phyloP scores from a whole-genome alignment of 2,888 invertebrate genomes.

The Apodemia zela region DNA sequence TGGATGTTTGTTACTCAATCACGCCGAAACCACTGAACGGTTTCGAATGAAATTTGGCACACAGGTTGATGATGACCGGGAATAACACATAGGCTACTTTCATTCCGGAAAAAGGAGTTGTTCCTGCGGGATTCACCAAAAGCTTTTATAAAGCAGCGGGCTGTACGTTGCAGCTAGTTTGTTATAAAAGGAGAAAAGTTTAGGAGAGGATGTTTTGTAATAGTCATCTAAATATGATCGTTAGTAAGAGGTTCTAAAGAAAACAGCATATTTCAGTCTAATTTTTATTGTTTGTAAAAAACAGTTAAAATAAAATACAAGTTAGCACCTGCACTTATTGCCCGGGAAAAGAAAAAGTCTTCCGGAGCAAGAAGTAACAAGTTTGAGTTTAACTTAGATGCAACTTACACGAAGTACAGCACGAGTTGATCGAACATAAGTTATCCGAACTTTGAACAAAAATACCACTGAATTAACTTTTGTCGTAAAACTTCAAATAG shows the following conservation, averaged over 20 bases:
- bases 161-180: too few species aligned
- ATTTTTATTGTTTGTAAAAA: slow-evolving; percentile 76
- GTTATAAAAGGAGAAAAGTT: too few species aligned
- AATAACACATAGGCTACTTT: too few species aligned
- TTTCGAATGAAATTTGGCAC: too few species aligned
- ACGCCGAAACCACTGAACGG: too few species aligned
- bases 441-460: slow-evolving; percentile 13
- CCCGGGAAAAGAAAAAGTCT: slow-evolving; percentile 76
- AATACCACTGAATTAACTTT: slow-evolving; percentile 9
- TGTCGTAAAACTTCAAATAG: neutral
- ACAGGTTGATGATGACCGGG: too few species aligned
- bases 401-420: slow-evolving; percentile 26
- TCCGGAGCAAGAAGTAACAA: slow-evolving; percentile 76
- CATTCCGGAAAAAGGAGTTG: too few species aligned
- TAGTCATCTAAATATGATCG: too few species aligned
- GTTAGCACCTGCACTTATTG: slow-evolving; percentile 73
- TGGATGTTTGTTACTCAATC: too few species aligned
- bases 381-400: slow-evolving; percentile 33
- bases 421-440: slow-evolving; percentile 26
- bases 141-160: too few species aligned
- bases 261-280: slow-evolving; percentile 66
- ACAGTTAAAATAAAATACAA: slow-evolving; percentile 64
- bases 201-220: too few species aligned
- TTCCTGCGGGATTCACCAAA: too few species aligned
- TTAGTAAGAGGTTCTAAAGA: slow-evolving; percentile 22